Conservation (phyloP, 35 echinoderm and acorn worm genomes). For the Acanthaster planci region DNA sequence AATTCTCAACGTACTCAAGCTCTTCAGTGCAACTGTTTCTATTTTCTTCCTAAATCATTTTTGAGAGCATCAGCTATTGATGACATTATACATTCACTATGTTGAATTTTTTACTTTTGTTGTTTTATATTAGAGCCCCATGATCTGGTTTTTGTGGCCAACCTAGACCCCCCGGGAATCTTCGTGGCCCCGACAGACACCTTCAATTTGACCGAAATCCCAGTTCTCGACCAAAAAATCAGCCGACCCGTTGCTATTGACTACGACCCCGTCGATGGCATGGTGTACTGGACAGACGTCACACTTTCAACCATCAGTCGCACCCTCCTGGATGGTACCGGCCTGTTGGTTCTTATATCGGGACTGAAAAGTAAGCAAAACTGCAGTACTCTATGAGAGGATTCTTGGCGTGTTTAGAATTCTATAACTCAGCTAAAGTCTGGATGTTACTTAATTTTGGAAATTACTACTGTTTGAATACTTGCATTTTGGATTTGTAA, state of each 20-base stretch:
- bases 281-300: slow-evolving; percentile 53
- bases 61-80: too few relatives aligned
- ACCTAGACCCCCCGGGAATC: not conserved
- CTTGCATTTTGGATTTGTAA: too few relatives aligned
- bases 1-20: too few relatives aligned
- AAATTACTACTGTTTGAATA: too few relatives aligned
- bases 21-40: too few relatives aligned
- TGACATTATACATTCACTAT: too few relatives aligned
- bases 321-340: not conserved
- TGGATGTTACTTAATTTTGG: too few relatives aligned
- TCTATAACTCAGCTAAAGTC: too few relatives aligned
- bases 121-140: not conserved
- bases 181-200: not conserved
- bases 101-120: not conserved
- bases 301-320: not conserved
- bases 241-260: slow-evolving; percentile 39
- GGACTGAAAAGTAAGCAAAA: too few relatives aligned
- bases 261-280: slow-evolving; percentile 48
- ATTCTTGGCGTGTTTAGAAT: too few relatives aligned
- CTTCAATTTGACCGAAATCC: slow-evolving; percentile 19
- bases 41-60: too few relatives aligned
- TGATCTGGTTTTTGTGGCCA: slow-evolving; percentile 1
- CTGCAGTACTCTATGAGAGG: too few relatives aligned
- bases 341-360: not conserved
- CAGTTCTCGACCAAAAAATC: not conserved